Evolutionary conservation across 2,797 vertebrate genomes (phyloP).

Genomic region (Scleropages formosus): DNA sequence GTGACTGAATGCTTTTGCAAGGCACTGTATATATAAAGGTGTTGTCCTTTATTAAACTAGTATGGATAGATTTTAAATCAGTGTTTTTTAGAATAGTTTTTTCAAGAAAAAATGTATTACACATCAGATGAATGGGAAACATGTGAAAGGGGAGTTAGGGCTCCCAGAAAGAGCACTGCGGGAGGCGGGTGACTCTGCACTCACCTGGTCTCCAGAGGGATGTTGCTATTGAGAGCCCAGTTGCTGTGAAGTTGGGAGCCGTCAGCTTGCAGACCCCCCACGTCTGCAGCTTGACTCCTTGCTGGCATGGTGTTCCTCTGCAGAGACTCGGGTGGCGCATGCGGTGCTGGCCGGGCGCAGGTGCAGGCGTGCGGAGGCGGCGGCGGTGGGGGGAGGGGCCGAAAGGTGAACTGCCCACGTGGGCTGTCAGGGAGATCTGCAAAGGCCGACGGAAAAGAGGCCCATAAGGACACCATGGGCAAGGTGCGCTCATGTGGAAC

Average conservation of each 20-base stretch:
- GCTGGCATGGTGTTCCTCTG: slow-evolving; percentile 79
- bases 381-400: slow-evolving; percentile 73
- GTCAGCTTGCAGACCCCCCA: slow-evolving; percentile 52
- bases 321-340: slow-evolving; percentile 65
- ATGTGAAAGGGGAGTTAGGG: too few relatives aligned
- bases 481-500: too few relatives aligned
- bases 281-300: slow-evolving; percentile 74
- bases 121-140: too few relatives aligned
- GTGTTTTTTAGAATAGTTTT: neutral
- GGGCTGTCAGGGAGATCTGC: slow-evolving; percentile 74
- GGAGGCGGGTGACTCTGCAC: neutral
- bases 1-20: too few relatives aligned
- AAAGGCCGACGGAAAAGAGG: slow-evolving; percentile 32
- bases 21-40: too few relatives aligned
- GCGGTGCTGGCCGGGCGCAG: slow-evolving; percentile 67
- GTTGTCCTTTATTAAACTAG: neutral
- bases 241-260: slow-evolving; percentile 76
- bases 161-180: neutral
- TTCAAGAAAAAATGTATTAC: too few relatives aligned
- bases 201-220: slow-evolving; percentile 84
- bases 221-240: slow-evolving; percentile 87
- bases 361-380: slow-evolving; percentile 75
- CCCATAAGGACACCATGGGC: neutral
- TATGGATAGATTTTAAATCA: neutral
- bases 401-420: slow-evolving; percentile 78